phyloP scores from a whole-genome alignment of 2,113 vertebrate genomes.

The Scomber japonicus region DNA sequence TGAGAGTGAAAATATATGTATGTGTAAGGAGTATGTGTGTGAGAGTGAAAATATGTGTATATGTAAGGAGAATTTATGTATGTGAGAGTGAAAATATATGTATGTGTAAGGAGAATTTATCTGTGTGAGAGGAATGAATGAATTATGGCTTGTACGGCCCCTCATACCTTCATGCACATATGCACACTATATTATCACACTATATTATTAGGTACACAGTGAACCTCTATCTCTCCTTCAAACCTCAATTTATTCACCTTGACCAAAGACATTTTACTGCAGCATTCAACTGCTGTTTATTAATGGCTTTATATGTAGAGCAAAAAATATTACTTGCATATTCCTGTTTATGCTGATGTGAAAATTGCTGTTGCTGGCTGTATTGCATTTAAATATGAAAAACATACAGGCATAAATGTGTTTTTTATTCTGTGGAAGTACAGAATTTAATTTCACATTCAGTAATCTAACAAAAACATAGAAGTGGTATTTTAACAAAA shows the following conservation, averaged over 20 bases:
- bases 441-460: background rate
- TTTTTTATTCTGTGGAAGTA: background rate
- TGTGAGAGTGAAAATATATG: no score
- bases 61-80: no score
- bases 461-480: background rate
- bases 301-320: constrained; percentile 13
- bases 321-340: background rate
- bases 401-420: background rate
- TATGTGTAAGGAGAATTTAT: no score
- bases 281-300: constrained; percentile 33
- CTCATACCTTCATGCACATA: constrained; percentile 65
- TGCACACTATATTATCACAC: constrained; percentile 63
- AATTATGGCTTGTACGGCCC: no score
- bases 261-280: constrained; percentile 49
- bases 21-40: no score
- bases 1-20: no score
- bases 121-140: no score
- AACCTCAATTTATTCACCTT: constrained; percentile 45
- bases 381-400: constrained; percentile 3
- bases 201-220: constrained; percentile 46
- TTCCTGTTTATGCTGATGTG: constrained; percentile 1
- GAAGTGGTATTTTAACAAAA: no score
- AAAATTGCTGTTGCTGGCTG: constrained; percentile 1
- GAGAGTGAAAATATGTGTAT: no score
- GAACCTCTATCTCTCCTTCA: constrained; percentile 59